Evolutionary conservation across 1,140 invertebrate genomes (phyloP).

Genomic region (Trichonephila inaurata): DNA sequence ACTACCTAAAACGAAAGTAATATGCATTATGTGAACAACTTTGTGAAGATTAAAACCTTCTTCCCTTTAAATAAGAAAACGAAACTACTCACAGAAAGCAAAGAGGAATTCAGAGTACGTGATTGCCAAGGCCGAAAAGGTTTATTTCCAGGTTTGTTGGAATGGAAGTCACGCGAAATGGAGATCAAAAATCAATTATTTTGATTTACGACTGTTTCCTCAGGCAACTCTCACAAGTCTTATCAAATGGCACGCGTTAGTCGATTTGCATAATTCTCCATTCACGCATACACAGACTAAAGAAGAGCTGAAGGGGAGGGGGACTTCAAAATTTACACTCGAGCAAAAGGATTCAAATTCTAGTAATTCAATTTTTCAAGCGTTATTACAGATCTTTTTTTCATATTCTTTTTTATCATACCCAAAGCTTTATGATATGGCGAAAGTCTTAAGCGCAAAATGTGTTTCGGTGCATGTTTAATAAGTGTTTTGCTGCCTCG

Average conservation of each 20-base stretch:
- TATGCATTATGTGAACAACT: too few species aligned
- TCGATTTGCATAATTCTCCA: constrained; percentile 50
- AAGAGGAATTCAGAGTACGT: not conserved
- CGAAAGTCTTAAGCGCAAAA: too few species aligned
- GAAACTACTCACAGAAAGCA: not conserved
- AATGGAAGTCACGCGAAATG: constrained; percentile 45
- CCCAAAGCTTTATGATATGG: too few species aligned
- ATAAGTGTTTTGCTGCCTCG: too few species aligned
- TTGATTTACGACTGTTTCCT: constrained; percentile 43
- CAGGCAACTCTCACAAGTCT: not conserved
- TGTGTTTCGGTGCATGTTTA: too few species aligned
- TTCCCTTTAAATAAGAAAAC: not conserved
- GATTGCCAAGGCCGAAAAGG: constrained; percentile 14
- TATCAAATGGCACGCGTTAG: constrained; percentile 42
- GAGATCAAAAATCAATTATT: constrained; percentile 64
- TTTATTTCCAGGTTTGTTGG: constrained; percentile 45
- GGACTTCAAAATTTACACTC: not conserved
- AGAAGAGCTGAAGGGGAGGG: not conserved
- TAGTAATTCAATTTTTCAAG: not conserved
- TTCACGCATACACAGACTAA: not conserved
- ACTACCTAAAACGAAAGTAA: too few species aligned
- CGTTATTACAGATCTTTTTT: not conserved
- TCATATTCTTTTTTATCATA: too few species aligned
- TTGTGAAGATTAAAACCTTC: not conserved
- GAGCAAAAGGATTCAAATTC: not conserved